Evolutionary conservation across 2,888 invertebrate species (phyloP).

Genomic region (Bedellia somnulentella): DNA sequence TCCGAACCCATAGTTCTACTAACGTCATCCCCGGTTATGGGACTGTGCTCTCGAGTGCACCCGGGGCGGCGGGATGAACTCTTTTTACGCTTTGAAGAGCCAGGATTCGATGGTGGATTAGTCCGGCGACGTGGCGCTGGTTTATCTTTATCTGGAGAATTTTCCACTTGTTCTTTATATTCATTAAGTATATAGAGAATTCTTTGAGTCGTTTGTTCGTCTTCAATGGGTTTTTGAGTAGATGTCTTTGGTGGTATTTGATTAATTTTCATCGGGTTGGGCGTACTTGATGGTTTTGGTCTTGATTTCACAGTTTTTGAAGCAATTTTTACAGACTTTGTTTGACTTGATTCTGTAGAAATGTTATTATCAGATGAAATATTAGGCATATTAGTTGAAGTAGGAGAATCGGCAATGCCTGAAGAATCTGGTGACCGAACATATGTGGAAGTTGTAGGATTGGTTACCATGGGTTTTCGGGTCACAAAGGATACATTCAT

Average conservation of each 20-base stretch:
- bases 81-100: constrained; percentile 69
- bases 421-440: constrained; percentile 46
- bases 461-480: constrained; percentile 33
- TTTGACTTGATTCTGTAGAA: constrained; percentile 16
- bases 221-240: constrained; percentile 74
- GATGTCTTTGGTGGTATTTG: constrained; percentile 61
- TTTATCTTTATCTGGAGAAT: constrained; percentile 81
- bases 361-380: not conserved
- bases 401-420: constrained; percentile 30
- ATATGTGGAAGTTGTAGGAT: constrained; percentile 30
- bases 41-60: constrained; percentile 59
- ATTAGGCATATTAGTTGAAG: constrained; percentile 20
- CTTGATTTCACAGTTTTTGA: constrained; percentile 51
- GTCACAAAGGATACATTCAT: constrained; percentile 44
- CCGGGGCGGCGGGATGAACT: constrained; percentile 61
- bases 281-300: constrained; percentile 61
- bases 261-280: constrained; percentile 64
- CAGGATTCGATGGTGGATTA: constrained; percentile 72
- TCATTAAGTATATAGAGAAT: constrained; percentile 79
- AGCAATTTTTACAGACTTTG: constrained; percentile 28
- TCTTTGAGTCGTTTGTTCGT: constrained; percentile 78
- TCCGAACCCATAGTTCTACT: constrained; percentile 73
- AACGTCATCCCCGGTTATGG: constrained; percentile 66
- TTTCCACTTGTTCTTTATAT: constrained; percentile 77
- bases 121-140: constrained; percentile 76